These are phyloP conservation scores for Perca flavescens DNA, from an alignment of 2,113 vertebrate species.

Conservation along the genomic window DNA sequence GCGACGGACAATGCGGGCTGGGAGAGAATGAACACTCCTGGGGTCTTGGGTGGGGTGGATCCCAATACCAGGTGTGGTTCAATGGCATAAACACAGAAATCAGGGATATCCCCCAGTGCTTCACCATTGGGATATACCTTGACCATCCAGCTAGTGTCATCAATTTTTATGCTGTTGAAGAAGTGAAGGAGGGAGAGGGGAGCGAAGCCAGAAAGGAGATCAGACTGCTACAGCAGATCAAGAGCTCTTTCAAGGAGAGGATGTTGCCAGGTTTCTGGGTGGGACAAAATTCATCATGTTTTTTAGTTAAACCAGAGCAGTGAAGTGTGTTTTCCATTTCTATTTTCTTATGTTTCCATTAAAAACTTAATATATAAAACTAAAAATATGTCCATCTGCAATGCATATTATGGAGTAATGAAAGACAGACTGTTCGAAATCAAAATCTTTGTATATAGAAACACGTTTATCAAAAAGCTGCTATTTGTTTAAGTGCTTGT, in stretches of 20 bases:
- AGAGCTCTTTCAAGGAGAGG: slow-evolving; percentile 54
- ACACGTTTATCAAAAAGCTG: slow-evolving; percentile 1
- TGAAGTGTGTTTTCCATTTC: slow-evolving; percentile 21
- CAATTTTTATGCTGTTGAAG: slow-evolving; percentile 63
- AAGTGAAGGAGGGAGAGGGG: slow-evolving; percentile 25
- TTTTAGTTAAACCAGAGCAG: slow-evolving; percentile 32
- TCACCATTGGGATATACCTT: slow-evolving; percentile 69
- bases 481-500: slow-evolving; percentile 3
- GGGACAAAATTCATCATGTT: slow-evolving; percentile 66
- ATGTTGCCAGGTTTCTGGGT: slow-evolving; percentile 74
- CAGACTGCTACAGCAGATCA: slow-evolving; percentile 48
- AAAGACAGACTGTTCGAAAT: neutral
- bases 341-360: slow-evolving; percentile 35
- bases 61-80: slow-evolving; percentile 63
- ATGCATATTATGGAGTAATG: neutral
- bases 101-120: slow-evolving; percentile 41
- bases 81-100: slow-evolving; percentile 53
- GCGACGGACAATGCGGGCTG: slow-evolving; percentile 62
- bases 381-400: neutral
- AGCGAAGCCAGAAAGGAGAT: slow-evolving; percentile 22
- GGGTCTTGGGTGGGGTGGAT: slow-evolving; percentile 71
- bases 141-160: slow-evolving; percentile 73
- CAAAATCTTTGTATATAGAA: neutral
- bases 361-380: neutral
- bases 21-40: slow-evolving; percentile 75